Percentiles rank a stretch among this genome's conserved stretches.
Conservation (phyloP, 2,888 invertebrate species). For the Agrochola circellaris region DNA sequence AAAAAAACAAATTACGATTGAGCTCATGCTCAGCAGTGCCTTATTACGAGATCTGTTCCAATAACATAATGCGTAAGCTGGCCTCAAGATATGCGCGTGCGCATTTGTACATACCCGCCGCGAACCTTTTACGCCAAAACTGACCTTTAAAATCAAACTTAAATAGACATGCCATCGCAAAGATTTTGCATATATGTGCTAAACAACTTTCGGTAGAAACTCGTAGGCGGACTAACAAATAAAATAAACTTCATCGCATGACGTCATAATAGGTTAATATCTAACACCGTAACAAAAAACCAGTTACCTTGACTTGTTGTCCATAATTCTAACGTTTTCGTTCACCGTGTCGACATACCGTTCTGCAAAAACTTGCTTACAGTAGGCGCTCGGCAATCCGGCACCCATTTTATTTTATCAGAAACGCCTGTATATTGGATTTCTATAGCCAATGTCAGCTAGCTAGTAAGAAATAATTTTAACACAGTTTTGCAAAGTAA, state of each 20-base stretch:
- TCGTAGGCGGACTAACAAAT: slow-evolving; percentile 25
- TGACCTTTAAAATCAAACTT: slow-evolving; percentile 17
- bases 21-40: too few relatives aligned
- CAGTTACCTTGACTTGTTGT: slow-evolving; percentile 30
- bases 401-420: too few relatives aligned
- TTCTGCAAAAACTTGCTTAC: background rate
- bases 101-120: background rate
- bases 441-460: too few relatives aligned
- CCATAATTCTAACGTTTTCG: slow-evolving; percentile 30
- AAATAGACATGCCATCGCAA: background rate
- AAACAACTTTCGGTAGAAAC: slow-evolving; percentile 17
- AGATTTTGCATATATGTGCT: slow-evolving; percentile 18
- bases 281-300: slow-evolving; percentile 28
- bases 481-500: too few relatives aligned
- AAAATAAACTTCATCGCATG: slow-evolving; percentile 28
- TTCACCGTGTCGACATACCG: background rate
- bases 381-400: too few relatives aligned
- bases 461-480: too few relatives aligned
- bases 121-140: background rate
- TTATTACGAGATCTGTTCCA: background rate
- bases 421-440: too few relatives aligned
- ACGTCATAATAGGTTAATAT: slow-evolving; percentile 13
- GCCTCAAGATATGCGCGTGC: background rate
- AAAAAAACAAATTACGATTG: background rate
- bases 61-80: background rate